Conservation (phyloP, 2,888 invertebrate species). For the Cheilosia vernalis region DNA sequence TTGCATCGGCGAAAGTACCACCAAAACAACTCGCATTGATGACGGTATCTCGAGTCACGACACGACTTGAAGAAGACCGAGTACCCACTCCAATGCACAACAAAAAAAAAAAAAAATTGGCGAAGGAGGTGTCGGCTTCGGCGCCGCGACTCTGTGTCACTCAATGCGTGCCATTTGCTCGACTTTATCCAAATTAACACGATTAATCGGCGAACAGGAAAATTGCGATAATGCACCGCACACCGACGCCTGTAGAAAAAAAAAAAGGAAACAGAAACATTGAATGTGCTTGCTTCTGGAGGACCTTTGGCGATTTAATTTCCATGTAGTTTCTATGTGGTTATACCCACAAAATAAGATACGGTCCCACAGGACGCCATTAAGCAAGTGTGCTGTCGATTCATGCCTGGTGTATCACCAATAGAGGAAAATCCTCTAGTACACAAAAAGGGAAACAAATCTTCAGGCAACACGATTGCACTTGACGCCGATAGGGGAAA, state of each 20-base stretch:
- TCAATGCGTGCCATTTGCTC: slow-evolving; percentile 35
- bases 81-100: slow-evolving; percentile 24
- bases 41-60: slow-evolving; percentile 39
- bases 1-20: neutral
- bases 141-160: slow-evolving; percentile 40
- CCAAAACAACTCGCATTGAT: slow-evolving; percentile 40
- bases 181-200: slow-evolving; percentile 63
- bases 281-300: neutral
- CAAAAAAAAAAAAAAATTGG: slow-evolving; percentile 28
- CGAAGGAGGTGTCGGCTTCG: neutral
- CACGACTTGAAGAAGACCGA: neutral
- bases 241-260: neutral
- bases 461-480: slow-evolving; percentile 46
- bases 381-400: slow-evolving; percentile 18
- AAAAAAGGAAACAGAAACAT: neutral
- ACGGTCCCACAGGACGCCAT: slow-evolving; percentile 4
- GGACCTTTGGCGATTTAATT: slow-evolving; percentile 4
- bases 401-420: slow-evolving; percentile 20
- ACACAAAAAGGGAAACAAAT: slow-evolving; percentile 25
- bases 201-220: slow-evolving; percentile 39
- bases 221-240: slow-evolving; percentile 15
- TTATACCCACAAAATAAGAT: neutral
- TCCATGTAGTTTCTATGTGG: slow-evolving; percentile 20
- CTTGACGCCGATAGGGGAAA: slow-evolving; percentile 33
- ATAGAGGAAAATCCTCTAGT: neutral